Evolutionary conservation across 1,140 invertebrate genomes (phyloP).

Genomic region (Metaphire vulgaris): DNA sequence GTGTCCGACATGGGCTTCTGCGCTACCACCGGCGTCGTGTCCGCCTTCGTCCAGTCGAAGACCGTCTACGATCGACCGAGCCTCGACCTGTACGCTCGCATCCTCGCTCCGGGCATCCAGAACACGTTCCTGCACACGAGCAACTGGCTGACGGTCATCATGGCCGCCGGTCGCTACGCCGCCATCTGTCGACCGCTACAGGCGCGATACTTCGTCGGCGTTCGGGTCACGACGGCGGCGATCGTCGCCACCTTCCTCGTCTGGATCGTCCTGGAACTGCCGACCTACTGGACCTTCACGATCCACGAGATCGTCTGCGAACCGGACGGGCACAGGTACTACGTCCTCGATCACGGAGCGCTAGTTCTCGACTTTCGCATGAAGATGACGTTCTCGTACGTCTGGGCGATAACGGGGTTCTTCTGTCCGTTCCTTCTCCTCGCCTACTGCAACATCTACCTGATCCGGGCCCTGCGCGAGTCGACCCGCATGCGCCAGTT

Average conservation of each 20-base stretch:
- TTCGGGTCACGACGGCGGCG: conserved; percentile 7
- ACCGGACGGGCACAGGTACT: not conserved
- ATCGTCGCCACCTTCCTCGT: not conserved
- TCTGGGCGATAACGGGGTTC: conserved; percentile 23
- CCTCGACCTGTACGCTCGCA: conserved; percentile 1
- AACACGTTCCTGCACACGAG: conserved; percentile 24
- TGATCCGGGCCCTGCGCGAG: conserved; percentile 19
- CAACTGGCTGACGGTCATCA: conserved; percentile 29
- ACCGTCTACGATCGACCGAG: no score
- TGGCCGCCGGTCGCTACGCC: conserved; percentile 24
- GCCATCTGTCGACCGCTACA: conserved; percentile 30
- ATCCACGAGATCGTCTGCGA: not conserved
- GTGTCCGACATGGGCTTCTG: conserved; percentile 45
- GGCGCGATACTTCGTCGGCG: conserved; percentile 6
- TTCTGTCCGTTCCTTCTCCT: conserved; percentile 25
- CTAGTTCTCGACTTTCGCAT: conserved; percentile 13
- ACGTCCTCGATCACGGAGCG: not conserved
- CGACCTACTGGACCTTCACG: conserved; percentile 10
- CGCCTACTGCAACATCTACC: conserved; percentile 26
- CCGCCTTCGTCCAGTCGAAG: not conserved
- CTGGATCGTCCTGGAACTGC: conserved; percentile 20
- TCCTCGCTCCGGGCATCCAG: conserved; percentile 10
- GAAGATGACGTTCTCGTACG: conserved; percentile 9
- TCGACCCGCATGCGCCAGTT: conserved; percentile 21
- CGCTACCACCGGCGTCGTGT: not conserved